These are phyloP conservation scores for Apamea monoglypha DNA, from an alignment of 2,888 invertebrate species.

Conservation along the genomic window DNA sequence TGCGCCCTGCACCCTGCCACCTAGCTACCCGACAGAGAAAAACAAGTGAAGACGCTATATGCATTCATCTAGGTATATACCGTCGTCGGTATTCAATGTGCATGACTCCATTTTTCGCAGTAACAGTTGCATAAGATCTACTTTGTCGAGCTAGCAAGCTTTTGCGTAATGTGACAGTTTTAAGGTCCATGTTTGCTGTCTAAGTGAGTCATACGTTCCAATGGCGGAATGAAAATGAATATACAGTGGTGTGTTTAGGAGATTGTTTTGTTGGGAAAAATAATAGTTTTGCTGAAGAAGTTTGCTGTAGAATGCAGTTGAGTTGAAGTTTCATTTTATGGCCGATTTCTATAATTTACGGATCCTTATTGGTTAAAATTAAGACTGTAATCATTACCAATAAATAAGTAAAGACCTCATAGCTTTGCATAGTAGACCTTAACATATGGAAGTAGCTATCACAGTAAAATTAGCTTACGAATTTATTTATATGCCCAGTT, in stretches of 20 bases:
- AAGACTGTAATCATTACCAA: background rate
- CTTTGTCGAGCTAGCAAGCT: conserved; percentile 52
- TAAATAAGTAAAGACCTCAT: too few species aligned
- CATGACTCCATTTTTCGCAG: conserved; percentile 54
- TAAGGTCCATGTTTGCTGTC: conserved; percentile 42
- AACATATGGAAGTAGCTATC: background rate
- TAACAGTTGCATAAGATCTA: conserved; percentile 41
- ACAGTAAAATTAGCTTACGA: background rate
- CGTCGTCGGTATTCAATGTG: conserved; percentile 56
- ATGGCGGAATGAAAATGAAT: conserved; percentile 41
- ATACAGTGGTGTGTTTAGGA: conserved; percentile 10
- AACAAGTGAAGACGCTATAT: conserved; percentile 70
- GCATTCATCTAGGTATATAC: conserved; percentile 42
- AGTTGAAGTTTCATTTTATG: conserved; percentile 11
- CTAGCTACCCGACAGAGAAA: conserved; percentile 70
- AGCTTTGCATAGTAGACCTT: background rate
- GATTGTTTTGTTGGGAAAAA: conserved; percentile 24
- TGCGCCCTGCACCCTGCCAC: conserved; percentile 59
- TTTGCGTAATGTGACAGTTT: conserved; percentile 57
- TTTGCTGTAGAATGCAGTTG: background rate
- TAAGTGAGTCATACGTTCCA: conserved; percentile 57
- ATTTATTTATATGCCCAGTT: background rate
- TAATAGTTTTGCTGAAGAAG: conserved; percentile 4
- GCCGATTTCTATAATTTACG: background rate
- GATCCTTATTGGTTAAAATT: background rate